Evolutionary conservation across 2,113 vertebrate species (phyloP).

Genomic region (Carassius auratus): DNA sequence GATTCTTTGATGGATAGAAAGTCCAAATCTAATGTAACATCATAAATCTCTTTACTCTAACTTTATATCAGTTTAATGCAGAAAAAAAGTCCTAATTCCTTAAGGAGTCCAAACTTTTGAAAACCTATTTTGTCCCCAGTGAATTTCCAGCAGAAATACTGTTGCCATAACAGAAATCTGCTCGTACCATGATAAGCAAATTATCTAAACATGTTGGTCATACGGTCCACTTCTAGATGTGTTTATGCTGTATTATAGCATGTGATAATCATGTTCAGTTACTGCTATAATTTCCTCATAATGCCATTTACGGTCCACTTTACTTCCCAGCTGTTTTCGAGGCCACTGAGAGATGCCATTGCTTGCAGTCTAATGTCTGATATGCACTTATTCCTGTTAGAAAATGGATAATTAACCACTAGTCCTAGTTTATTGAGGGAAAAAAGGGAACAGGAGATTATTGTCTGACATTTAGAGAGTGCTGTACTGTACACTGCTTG

Average conservation of each 20-base stretch:
- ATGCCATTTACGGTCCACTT: background rate
- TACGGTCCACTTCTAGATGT: background rate
- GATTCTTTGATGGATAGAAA: background rate
- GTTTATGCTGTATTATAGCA: background rate
- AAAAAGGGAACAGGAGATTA: background rate
- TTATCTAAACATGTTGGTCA: background rate
- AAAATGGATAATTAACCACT: slow-evolving; percentile 28
- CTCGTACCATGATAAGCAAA: background rate
- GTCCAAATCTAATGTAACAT: background rate
- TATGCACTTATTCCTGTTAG: background rate
- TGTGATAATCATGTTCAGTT: background rate
- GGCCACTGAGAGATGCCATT: background rate
- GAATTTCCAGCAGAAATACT: background rate
- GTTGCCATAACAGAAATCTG: background rate
- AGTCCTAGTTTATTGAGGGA: background rate
- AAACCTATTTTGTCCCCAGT: background rate
- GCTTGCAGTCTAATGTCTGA: background rate
- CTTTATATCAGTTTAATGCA: background rate
- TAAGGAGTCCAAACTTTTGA: background rate
- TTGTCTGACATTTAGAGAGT: slow-evolving; percentile 33
- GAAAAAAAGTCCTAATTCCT: background rate
- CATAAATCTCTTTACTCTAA: background rate
- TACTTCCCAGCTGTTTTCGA: background rate
- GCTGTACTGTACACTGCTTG: background rate
- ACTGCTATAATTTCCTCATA: background rate